phyloP scores from a whole-genome alignment of 2,888 invertebrate genomes.

The Zootermopsis nevadensis region DNA sequence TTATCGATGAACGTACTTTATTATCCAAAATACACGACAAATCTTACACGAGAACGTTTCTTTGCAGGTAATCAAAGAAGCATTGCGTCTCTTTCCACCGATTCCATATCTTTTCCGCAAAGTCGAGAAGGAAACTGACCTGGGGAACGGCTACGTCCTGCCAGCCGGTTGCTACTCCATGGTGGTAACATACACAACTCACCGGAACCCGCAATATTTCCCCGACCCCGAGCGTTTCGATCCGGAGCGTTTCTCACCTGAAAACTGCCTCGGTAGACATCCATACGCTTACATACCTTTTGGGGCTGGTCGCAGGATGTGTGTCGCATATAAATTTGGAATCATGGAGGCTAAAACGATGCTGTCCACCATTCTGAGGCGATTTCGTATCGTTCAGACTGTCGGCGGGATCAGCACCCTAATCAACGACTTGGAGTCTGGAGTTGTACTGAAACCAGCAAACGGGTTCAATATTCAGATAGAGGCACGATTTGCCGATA shows the following conservation, averaged over 20 bases:
- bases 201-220: constrained; percentile 49
- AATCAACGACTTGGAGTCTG: constrained; percentile 23
- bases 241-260: constrained; percentile 53
- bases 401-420: constrained; percentile 8
- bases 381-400: constrained; percentile 29
- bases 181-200: constrained; percentile 49
- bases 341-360: constrained; percentile 53
- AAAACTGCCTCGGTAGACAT: constrained; percentile 47
- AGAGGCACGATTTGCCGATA: background rate
- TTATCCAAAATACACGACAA: no score
- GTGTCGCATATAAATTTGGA: constrained; percentile 54
- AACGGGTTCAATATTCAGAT: constrained; percentile 31
- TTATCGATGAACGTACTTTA: no score
- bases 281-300: constrained; percentile 53
- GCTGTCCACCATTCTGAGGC: constrained; percentile 51
- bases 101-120: constrained; percentile 48
- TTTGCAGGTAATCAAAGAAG: constrained; percentile 52
- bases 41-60: background rate
- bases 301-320: constrained; percentile 52
- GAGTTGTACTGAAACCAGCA: constrained; percentile 33
- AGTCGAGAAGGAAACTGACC: constrained; percentile 44
- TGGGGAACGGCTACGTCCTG: constrained; percentile 39
- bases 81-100: constrained; percentile 52
- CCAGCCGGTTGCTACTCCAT: constrained; percentile 48
- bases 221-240: constrained; percentile 50